Conservation (phyloP, 1,140 invertebrate genomes). For the Harpegnathos saltator region DNA sequence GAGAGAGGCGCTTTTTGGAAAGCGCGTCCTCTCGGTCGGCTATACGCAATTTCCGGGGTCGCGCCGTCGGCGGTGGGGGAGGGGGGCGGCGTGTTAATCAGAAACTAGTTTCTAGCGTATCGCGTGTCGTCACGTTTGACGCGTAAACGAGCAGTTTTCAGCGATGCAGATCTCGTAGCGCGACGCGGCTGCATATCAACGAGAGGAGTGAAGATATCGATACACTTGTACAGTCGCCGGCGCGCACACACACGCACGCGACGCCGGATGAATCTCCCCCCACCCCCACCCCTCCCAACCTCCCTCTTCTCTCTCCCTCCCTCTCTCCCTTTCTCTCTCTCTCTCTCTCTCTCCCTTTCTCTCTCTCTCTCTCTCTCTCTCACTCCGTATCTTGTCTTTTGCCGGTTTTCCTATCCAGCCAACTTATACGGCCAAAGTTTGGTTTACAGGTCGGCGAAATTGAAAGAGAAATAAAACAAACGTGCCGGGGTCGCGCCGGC, state of each 20-base stretch:
- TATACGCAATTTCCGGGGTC: too few relatives aligned
- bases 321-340: not conserved
- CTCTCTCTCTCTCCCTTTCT: not conserved
- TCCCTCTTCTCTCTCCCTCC: not conserved
- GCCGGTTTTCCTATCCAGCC: too few relatives aligned
- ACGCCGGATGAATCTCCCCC: not conserved
- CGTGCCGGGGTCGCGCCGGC: not conserved
- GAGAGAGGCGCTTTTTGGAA: too few relatives aligned
- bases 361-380: not conserved
- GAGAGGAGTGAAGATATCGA: not conserved
- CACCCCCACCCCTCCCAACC: too few relatives aligned
- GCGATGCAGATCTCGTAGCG: constrained; percentile 45
- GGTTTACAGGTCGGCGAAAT: constrained; percentile 17
- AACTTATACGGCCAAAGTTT: constrained; percentile 47
- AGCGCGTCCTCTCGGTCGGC: too few relatives aligned
- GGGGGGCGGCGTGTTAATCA: constrained; percentile 26
- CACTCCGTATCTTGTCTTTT: too few relatives aligned
- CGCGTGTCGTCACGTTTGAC: constrained; percentile 23
- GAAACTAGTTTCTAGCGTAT: constrained; percentile 33
- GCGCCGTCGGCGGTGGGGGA: too few relatives aligned
- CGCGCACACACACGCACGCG: not conserved
- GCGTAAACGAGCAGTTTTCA: constrained; percentile 13
- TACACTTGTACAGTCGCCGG: not conserved
- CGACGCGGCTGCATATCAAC: constrained; percentile 12
- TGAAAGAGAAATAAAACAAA: constrained; percentile 60